Evolutionary conservation across 2,113 vertebrate genomes (phyloP), one percentile per base, ranked within the genome.

Genomic region (Seriola aureovittata): DNA sequence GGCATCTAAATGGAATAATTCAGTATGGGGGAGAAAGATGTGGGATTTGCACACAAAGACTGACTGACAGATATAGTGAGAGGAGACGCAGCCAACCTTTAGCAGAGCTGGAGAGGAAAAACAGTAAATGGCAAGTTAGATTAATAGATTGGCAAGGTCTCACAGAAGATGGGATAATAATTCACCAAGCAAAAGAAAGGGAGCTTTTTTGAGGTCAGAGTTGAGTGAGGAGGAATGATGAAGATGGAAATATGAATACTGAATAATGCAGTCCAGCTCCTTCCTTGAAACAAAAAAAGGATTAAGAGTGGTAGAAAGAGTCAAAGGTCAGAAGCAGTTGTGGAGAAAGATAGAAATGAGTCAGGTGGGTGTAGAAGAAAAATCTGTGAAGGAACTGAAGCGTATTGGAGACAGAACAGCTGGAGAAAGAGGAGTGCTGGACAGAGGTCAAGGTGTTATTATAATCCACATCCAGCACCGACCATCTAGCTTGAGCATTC

Each of bases 11-110:
- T 90, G 93, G 93, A 94, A 95, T 95, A 95, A 95, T 93, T 92
- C 91, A 91, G 93, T 93, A 90, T 88, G 88, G 84, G 80, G 88
- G 88, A 92, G 86, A 92, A 91, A 92, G 93, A 94, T 84, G 91
- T 91, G 91, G 92, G 93, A 94, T 95, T 95, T 95, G 93, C 94
- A 95, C 93, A 95, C 93, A 96, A 95, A 95, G 94, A 93, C 92
- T 94, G 94, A 96, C 85, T 95, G 95, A 95, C 94, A 95, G 94
- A 95, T 93, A 90, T 91, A 94, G 92, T 85, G 88, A 89, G 93
- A 93, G 90, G 88, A 92, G 89, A 93, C 88, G 91, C 92, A 94
- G 94, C 85, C 94, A 95, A 95, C 91, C 94, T 95, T 95, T 95
- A 94, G 93, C 92, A 93, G 92, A 94, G 89, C 89, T 89, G 86